Evolutionary conservation across 2,113 vertebrate species (phyloP).

Genomic region (Maccullochella peelii): DNA sequence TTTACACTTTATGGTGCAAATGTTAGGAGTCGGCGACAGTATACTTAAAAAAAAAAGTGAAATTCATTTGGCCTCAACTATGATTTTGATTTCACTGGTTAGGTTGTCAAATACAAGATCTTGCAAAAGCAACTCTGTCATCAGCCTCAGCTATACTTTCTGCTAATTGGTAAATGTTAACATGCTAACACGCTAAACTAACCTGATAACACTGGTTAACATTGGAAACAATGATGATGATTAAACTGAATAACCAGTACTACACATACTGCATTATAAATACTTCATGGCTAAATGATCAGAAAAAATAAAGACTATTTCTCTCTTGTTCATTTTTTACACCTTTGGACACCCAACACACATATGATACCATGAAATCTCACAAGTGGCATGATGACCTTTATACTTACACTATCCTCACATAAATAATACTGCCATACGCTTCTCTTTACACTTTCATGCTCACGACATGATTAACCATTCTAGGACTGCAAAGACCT

Average conservation of each 20-base stretch:
- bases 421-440: background rate
- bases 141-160: too few relatives aligned
- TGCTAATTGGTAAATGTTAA: too few relatives aligned
- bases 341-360: background rate
- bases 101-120: background rate
- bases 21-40: background rate
- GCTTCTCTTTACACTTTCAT: background rate
- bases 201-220: background rate
- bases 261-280: background rate
- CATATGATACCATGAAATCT: background rate
- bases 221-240: too few relatives aligned
- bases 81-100: background rate
- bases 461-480: background rate
- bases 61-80: background rate
- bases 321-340: background rate
- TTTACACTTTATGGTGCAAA: slow-evolving; percentile 33
- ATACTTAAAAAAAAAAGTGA: background rate
- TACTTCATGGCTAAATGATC: background rate
- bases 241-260: background rate
- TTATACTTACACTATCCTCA: background rate
- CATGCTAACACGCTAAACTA: background rate
- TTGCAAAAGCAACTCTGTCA: background rate
- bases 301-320: too few relatives aligned
- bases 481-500: background rate
- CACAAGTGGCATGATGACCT: background rate